phyloP scores from a whole-genome alignment of 2,888 invertebrate species.

The Anthophora plumipes region DNA sequence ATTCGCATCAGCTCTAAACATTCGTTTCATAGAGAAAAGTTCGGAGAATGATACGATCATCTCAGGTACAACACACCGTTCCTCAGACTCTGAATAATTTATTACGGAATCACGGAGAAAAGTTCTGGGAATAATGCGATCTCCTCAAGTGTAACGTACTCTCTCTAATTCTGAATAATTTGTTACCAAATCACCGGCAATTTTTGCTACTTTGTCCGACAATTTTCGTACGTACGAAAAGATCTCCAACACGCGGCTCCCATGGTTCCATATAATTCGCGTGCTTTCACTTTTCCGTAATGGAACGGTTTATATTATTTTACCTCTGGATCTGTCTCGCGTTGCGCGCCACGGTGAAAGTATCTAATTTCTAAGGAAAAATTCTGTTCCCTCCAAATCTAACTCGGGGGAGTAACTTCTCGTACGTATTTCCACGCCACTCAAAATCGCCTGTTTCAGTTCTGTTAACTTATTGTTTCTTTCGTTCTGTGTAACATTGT shows the following conservation, averaged over 20 bases:
- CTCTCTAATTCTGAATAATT: too few species aligned
- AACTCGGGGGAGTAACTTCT: background rate
- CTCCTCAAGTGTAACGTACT: too few species aligned
- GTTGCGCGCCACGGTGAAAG: conserved; percentile 46
- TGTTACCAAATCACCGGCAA: background rate
- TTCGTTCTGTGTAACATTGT: background rate
- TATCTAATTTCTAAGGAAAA: conserved; percentile 44
- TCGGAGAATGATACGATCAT: too few species aligned
- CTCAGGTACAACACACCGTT: too few species aligned
- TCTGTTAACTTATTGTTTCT: background rate
- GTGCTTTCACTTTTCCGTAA: conserved; percentile 58
- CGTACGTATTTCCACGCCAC: background rate
- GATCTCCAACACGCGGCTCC: background rate
- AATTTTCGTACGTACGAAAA: background rate
- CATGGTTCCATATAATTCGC: conserved; percentile 3
- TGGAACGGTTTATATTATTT: conserved; percentile 44
- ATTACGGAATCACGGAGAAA: too few species aligned
- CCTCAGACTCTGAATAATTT: too few species aligned
- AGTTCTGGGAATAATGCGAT: too few species aligned
- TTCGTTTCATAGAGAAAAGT: too few species aligned
- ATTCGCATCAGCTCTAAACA: too few species aligned
- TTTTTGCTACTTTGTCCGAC: background rate
- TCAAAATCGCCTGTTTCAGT: background rate
- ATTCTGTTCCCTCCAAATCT: background rate
- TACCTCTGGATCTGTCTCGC: conserved; percentile 2